Evolutionary conservation across 2,888 invertebrate genomes (phyloP).

Genomic region (Exocentrus adspersus): DNA sequence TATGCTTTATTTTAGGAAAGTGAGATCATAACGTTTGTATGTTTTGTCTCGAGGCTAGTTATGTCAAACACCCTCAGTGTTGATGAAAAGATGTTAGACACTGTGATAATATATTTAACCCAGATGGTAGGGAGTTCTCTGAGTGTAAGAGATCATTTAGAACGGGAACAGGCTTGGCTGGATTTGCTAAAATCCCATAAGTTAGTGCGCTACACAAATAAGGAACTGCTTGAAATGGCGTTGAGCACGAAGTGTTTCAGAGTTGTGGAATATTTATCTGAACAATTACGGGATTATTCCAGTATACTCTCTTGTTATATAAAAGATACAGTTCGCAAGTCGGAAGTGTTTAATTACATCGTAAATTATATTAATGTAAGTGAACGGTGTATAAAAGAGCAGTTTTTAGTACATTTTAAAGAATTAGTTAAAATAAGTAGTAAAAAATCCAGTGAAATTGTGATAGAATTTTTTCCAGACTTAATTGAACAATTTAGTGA

Average conservation of each 20-base stretch:
- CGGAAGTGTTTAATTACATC: conserved; percentile 71
- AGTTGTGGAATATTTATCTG: conserved; percentile 77
- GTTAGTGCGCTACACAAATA: conserved; percentile 68
- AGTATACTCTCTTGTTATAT: conserved; percentile 76
- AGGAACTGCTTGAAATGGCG: conserved; percentile 70
- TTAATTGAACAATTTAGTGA: conserved; percentile 62
- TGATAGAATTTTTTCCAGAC: conserved; percentile 68
- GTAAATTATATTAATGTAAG: conserved; percentile 62
- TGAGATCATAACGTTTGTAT: conserved; percentile 63
- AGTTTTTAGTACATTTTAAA: conserved; percentile 64
- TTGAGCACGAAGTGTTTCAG: conserved; percentile 75
- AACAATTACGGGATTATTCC: conserved; percentile 68
- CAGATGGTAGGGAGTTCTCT: conserved; percentile 50
- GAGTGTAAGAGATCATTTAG: conserved; percentile 68
- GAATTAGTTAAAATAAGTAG: conserved; percentile 70
- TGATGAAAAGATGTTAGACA: conserved; percentile 66
- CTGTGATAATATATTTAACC: conserved; percentile 66
- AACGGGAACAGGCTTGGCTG: conserved; percentile 78
- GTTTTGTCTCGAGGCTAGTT: conserved; percentile 60
- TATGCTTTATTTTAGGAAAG: conserved; percentile 62
- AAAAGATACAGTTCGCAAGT: conserved; percentile 70
- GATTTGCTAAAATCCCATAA: conserved; percentile 74
- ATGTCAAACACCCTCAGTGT: conserved; percentile 58
- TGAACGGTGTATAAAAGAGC: conserved; percentile 63
- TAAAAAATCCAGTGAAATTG: conserved; percentile 71